Base-by-base conservation (phyloP, 2,797 vertebrate genomes). In the Galago senegalensis region DNA sequence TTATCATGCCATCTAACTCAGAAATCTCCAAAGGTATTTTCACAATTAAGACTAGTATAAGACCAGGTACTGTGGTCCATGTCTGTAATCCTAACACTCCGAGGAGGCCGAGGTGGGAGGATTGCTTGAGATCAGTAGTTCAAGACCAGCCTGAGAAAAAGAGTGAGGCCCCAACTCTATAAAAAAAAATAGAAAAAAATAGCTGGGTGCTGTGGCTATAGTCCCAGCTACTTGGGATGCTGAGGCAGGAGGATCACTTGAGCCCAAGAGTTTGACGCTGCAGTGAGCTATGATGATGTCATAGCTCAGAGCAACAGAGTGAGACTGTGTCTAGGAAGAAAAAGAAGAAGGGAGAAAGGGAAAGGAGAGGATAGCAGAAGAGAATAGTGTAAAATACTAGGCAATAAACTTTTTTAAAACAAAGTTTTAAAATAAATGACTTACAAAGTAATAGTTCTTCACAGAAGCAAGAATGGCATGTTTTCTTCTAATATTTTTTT, bases 401-500 rank as follows among this genome's bases (percentile, higher is more conserved):
- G 72, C 21, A 94, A 65, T 88, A 70, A 53, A 27, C 13, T 61
- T 56, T 61, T 77, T 88, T 60, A n/a, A 56, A 56, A 79, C 53
- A 76, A n/a, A 88, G 31, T 37, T 85, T 85, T 95, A 81, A 94
- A 89, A 43, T 65, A 61, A 87, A 67, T 69, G 58, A 82, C 43
- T 91, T 92, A 82, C 20, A 91, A 76, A 95, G 77, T 87, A 91
- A 34, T 87, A 29, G 31, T 76, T 65, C 9, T 29, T 83, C 23
- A 37, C 73, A 67, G 31, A 93, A 77, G 49, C 34, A 87, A 79
- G 63, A 85, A 70, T 82, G 87, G 43, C 27, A 25, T 83, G 31
- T 58, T 94, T 94, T 93, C 79, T 95, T 73, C 58, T 67, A 40
- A 65, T 89, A 85, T 73, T 94, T 69, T 95, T 97, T 97, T 85